A percentile compares a stretch with the other conserved stretches of the same genome.
Evolutionary conservation across 2,797 vertebrate species (phyloP).

Genomic region (Neostethus bicornis): DNA sequence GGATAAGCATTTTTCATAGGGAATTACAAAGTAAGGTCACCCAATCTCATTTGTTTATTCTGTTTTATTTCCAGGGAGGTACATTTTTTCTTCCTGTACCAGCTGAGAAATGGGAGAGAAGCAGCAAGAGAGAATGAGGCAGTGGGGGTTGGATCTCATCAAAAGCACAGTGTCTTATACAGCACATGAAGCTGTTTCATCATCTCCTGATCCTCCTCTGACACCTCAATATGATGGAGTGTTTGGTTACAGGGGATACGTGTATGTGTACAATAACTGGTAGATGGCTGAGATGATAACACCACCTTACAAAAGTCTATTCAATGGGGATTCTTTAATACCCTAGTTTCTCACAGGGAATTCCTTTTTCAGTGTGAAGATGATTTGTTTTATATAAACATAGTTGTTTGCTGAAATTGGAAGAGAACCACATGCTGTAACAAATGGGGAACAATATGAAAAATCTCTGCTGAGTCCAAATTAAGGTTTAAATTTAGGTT

Average conservation of each 20-base stretch:
- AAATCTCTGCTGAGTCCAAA: no score
- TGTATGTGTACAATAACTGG: constrained; percentile 29
- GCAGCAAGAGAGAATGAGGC: constrained; percentile 23
- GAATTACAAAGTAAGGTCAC: constrained; percentile 68
- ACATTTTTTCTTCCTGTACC: constrained; percentile 44
- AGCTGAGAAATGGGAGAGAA: constrained; percentile 39
- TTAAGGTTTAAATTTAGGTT: neutral
- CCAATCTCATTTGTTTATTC: constrained; percentile 70
- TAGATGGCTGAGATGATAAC: constrained; percentile 39
- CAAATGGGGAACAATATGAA: neutral
- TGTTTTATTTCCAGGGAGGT: constrained; percentile 61
- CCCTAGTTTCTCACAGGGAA: constrained; percentile 13
- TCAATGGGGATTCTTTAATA: constrained; percentile 28
- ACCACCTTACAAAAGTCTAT: constrained; percentile 47
- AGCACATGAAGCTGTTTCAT: constrained; percentile 61
- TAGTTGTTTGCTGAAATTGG: neutral
- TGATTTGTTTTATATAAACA: constrained; percentile 15
- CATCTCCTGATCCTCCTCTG: constrained; percentile 51
- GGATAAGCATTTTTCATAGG: constrained; percentile 40
- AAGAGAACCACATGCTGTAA: neutral
- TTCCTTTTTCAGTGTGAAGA: constrained; percentile 15
- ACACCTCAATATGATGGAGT: constrained; percentile 54
- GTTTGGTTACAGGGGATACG: constrained; percentile 33
- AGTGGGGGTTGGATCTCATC: constrained; percentile 36
- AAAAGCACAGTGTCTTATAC: constrained; percentile 37